Conservation (phyloP, 2,797 vertebrate genomes). For the Neolamprologus multifasciatus region DNA sequence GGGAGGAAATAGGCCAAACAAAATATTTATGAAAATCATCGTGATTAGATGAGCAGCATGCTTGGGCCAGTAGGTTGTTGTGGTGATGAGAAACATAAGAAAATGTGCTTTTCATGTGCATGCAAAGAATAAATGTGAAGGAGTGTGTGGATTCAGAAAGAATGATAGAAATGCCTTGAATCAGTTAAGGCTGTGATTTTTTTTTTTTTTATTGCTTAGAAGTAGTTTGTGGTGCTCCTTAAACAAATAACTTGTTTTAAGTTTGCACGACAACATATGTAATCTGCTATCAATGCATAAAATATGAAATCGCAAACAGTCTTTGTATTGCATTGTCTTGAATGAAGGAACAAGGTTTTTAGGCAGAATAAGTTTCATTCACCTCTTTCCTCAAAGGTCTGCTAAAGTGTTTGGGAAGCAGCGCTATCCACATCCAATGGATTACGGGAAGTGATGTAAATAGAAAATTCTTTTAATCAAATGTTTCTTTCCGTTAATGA, state of each 20-base stretch:
- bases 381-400: conserved; percentile 27
- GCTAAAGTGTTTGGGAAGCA: conserved; percentile 29
- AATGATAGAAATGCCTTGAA: background rate
- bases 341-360: background rate
- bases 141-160: background rate
- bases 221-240: background rate
- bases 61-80: background rate
- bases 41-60: background rate
- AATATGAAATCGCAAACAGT: background rate
- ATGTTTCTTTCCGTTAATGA: conserved; percentile 75
- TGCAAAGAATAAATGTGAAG: background rate
- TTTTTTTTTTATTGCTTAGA: background rate
- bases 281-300: background rate
- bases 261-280: background rate
- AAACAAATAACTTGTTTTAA: background rate
- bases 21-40: conserved; percentile 4
- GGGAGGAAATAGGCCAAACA: conserved; percentile 6
- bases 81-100: background rate
- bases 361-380: background rate
- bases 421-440: conserved; percentile 42
- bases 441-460: conserved; percentile 67
- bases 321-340: background rate
- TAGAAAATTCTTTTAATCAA: conserved; percentile 69
- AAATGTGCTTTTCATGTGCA: background rate
- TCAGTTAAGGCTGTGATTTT: background rate